Conservation (phyloP, 2,797 vertebrate species). For the Falco columbarius region DNA sequence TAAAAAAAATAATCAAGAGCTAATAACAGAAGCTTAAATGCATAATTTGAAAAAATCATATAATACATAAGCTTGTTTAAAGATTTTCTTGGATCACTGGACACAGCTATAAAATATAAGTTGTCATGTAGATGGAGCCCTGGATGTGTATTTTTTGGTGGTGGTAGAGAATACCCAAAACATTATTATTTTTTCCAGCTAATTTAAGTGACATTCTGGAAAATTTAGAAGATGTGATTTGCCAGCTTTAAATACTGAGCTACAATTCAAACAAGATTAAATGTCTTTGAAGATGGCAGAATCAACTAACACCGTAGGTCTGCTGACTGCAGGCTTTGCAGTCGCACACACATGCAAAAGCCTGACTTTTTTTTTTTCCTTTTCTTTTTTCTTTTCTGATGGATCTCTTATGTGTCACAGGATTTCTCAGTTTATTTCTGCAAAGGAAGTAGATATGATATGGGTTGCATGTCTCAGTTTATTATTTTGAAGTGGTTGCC, state of each 20-base stretch:
- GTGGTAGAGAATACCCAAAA: not conserved
- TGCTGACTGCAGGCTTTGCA: not conserved
- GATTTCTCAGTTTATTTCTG: not conserved
- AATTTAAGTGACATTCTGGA: not conserved
- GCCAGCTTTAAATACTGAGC: not conserved
- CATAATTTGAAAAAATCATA: fast-evolving
- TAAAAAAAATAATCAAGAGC: not conserved
- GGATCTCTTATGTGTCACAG: not conserved
- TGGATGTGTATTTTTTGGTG: not conserved
- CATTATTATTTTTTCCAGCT: not conserved
- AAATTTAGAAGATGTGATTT: not conserved
- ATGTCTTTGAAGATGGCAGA: not conserved
- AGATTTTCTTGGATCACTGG: not conserved
- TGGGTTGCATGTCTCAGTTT: not conserved
- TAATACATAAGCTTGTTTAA: not conserved
- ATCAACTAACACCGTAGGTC: not conserved
- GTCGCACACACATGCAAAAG: not conserved
- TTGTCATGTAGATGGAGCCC: not conserved
- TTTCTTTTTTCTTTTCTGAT: not conserved
- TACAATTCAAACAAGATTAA: not conserved
- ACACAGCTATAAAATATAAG: not conserved
- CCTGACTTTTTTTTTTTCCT: not conserved
- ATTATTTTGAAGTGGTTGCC: constrained; percentile 28
- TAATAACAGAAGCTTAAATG: not conserved
- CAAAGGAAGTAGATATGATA: not conserved